These are phyloP conservation scores for Cochlearius cochlearius DNA, from an alignment of 2,113 vertebrate species.

Conservation along the genomic window DNA sequence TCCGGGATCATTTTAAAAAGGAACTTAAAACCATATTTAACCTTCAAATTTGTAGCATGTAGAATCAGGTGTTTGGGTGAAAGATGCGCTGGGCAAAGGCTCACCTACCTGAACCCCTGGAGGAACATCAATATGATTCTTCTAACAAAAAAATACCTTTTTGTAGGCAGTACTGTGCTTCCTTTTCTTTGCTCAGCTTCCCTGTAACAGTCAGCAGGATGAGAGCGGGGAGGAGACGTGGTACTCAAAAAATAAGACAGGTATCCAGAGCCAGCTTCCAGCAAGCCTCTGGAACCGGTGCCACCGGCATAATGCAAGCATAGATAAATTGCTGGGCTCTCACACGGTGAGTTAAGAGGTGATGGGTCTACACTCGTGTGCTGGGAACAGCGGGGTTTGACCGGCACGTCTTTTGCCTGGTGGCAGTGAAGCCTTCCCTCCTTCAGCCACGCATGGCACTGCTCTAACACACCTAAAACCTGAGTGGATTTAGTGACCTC, in stretches of 20 bases:
- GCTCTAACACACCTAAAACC: neutral
- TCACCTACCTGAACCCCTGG: neutral
- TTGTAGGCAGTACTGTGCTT: neutral
- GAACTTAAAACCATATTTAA: fast-evolving
- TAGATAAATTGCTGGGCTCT: neutral
- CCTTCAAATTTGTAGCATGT: fast-evolving
- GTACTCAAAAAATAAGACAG: neutral
- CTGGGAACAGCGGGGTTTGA: neutral
- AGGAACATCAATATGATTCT: neutral
- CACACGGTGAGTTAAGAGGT: fast-evolving
- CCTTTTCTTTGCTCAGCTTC: neutral
- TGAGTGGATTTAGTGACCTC: neutral
- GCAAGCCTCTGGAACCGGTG: neutral
- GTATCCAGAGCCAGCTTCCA: neutral
- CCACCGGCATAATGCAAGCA: fast-evolving
- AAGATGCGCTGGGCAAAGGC: neutral
- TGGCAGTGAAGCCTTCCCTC: neutral
- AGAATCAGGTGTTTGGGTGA: neutral
- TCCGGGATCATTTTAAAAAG: neutral
- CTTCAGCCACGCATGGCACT: neutral
- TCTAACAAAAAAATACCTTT: neutral
- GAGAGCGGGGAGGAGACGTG: neutral
- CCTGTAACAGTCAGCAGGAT: neutral
- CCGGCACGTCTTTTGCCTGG: no score
- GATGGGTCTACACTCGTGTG: fast-evolving